These are phyloP conservation scores for Aphrophora alni DNA, from an alignment of 2,888 invertebrate species.

Conservation along the genomic window DNA sequence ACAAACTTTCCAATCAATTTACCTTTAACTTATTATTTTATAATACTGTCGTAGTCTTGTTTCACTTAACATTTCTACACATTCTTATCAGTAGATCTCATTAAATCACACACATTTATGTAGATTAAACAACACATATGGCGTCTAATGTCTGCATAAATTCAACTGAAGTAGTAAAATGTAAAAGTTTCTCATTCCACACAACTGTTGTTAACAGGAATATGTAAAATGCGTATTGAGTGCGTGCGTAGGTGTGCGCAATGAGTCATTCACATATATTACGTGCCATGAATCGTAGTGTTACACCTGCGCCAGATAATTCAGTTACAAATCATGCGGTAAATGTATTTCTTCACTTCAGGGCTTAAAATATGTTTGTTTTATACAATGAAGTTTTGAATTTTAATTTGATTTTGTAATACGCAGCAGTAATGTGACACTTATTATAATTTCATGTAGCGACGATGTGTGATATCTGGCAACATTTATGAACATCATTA, in stretches of 20 bases:
- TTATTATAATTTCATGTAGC: no score
- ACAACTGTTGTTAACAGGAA: not conserved
- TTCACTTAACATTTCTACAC: no score
- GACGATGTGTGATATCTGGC: no score
- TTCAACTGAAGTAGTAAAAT: not conserved
- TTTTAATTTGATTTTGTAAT: no score
- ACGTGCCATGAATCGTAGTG: not conserved
- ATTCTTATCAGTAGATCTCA: not conserved
- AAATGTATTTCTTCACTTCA: not conserved
- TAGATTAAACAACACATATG: not conserved
- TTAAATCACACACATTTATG: not conserved
- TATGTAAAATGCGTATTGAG: conserved; percentile 2
- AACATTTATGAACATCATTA: no score
- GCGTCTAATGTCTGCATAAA: not conserved
- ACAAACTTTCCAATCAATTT: no score
- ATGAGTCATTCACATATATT: not conserved
- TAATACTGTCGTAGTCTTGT: no score
- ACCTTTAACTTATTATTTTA: no score
- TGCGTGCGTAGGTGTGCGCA: not conserved
- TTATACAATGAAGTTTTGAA: no score
- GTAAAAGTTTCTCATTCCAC: not conserved
- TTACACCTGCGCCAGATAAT: not conserved
- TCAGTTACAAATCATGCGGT: not conserved
- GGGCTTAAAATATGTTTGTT: no score
- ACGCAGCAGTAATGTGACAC: no score